Percentiles rank a stretch among this genome's conserved stretches.
Conservation (phyloP, 1,140 invertebrate genomes). For the Euwallacea fornicatus region DNA sequence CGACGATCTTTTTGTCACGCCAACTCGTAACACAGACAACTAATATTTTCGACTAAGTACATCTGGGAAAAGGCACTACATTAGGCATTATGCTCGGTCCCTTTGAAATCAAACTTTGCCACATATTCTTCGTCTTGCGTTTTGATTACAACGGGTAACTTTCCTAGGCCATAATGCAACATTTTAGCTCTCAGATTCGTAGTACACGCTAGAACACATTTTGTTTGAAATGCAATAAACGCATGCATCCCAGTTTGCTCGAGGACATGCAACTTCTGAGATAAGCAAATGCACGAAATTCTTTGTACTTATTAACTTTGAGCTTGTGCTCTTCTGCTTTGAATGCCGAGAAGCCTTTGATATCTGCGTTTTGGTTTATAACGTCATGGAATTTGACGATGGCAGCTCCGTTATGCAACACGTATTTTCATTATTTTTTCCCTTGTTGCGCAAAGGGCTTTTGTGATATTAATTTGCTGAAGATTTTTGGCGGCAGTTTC, state of each 20-base stretch:
- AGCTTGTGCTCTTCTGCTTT: not conserved
- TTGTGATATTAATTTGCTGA: too few species aligned
- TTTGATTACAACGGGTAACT: too few species aligned
- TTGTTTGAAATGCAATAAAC: conserved; percentile 26
- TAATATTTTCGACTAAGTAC: not conserved
- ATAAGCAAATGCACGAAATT: conserved; percentile 24
- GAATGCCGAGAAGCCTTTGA: not conserved
- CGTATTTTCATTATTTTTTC: too few species aligned
- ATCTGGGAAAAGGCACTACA: not conserved
- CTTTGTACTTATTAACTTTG: conserved; percentile 21
- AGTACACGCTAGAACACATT: conserved; percentile 1
- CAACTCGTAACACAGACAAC: conserved; percentile 13
- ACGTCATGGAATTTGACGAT: too few species aligned
- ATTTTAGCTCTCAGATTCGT: too few species aligned
- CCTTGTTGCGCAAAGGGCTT: too few species aligned
- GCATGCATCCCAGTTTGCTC: conserved; percentile 2
- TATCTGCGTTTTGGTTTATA: not conserved
- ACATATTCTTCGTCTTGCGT: too few species aligned
- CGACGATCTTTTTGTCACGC: conserved; percentile 34
- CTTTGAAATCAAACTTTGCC: too few species aligned
- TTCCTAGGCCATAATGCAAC: too few species aligned
- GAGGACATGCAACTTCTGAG: conserved; percentile 18
- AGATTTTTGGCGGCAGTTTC: too few species aligned
- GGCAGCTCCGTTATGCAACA: too few species aligned
- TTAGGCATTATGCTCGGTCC: too few species aligned